phyloP scores from a whole-genome alignment of 1,140 invertebrate species.

The Temnothorax longispinosus region DNA sequence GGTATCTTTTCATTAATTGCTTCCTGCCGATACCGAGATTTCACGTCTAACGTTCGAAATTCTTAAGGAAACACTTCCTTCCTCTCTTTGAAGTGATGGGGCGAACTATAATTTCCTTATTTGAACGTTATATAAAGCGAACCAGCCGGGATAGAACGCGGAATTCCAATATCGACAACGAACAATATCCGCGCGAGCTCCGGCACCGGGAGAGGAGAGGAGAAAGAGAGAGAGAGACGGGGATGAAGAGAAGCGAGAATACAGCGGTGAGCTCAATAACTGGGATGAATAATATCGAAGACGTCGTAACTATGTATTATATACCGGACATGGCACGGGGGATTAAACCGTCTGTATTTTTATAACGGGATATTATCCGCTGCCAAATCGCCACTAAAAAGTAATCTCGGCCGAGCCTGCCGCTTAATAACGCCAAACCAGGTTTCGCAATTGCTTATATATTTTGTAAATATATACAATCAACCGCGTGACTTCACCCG shows the following conservation, averaged over 20 bases:
- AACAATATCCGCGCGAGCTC: conserved; percentile 70
- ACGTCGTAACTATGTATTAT: conserved; percentile 67
- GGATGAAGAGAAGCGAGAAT: conserved; percentile 51
- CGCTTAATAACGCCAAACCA: conserved; percentile 55
- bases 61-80: conserved; percentile 49
- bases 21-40: conserved; percentile 1
- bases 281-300: conserved; percentile 72
- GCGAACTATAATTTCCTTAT: conserved; percentile 70
- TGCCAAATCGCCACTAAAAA: conserved; percentile 53
- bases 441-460: conserved; percentile 56
- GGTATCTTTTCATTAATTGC: conserved; percentile 6
- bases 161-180: conserved; percentile 74
- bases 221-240: not conserved
- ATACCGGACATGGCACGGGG: conserved; percentile 4
- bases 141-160: conserved; percentile 62
- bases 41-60: conserved; percentile 35
- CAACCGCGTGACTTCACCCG: conserved; percentile 24
- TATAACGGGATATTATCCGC: conserved; percentile 55
- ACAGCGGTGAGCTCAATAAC: conserved; percentile 68
- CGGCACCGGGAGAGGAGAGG: not conserved
- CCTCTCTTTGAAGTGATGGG: conserved; percentile 51
- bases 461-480: conserved; percentile 58
- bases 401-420: conserved; percentile 44
- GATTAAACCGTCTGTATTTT: conserved; percentile 59
- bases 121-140: conserved; percentile 69